Percentiles rank a stretch among this genome's conserved stretches.
phyloP scores from a whole-genome alignment of 2,888 invertebrate species.

The Ectemnius cavifrons region DNA sequence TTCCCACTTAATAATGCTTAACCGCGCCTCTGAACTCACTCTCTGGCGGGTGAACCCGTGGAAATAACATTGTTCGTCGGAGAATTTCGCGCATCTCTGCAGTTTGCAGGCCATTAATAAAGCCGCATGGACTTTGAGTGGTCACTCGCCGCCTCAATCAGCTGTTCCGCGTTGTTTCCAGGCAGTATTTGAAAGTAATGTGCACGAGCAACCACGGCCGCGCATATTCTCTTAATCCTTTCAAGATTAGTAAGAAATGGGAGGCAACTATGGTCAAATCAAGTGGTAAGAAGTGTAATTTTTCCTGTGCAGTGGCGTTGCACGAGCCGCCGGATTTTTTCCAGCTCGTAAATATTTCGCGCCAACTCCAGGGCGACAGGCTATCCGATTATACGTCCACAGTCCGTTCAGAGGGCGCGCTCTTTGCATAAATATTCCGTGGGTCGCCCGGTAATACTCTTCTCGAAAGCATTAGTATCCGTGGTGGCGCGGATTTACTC shows the following conservation, averaged over 20 bases:
- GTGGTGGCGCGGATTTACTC: not conserved
- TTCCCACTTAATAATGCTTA: constrained; percentile 8
- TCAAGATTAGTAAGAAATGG: no score
- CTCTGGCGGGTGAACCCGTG: no score
- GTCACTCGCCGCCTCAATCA: constrained; percentile 24
- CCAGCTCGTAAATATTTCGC: constrained; percentile 48
- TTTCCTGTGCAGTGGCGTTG: constrained; percentile 23
- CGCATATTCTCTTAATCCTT: no score
- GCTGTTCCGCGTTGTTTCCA: not conserved
- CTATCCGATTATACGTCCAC: constrained; percentile 49
- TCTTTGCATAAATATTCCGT: constrained; percentile 49
- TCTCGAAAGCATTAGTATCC: constrained; percentile 4
- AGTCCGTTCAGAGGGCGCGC: constrained; percentile 36
- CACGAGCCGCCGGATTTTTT: constrained; percentile 45
- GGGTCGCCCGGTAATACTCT: constrained; percentile 22
- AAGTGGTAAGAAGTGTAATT: not conserved
- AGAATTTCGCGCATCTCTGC: constrained; percentile 53
- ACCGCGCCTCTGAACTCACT: constrained; percentile 9
- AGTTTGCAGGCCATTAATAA: constrained; percentile 58
- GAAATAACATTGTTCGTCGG: constrained; percentile 49
- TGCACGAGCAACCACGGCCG: no score
- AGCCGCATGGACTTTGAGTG: constrained; percentile 46
- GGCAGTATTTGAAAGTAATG: no score
- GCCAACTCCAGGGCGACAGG: constrained; percentile 45
- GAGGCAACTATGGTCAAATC: no score